Conservation (phyloP, 2,888 invertebrate genomes). For the Emmelina monodactyla region DNA sequence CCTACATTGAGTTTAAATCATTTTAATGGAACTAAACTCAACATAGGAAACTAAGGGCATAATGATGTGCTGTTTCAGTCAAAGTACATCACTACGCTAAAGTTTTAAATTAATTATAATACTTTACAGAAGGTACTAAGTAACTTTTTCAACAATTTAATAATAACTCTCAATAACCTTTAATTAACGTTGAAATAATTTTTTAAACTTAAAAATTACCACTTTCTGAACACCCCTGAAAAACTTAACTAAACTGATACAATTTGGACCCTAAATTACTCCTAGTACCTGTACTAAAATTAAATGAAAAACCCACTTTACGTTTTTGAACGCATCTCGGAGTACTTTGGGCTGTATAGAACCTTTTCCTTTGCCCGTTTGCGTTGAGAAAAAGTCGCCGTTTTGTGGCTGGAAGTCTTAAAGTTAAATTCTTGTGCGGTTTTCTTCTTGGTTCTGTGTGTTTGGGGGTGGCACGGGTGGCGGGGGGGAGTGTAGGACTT, state of each 20-base stretch:
- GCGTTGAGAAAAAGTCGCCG: conserved; percentile 17
- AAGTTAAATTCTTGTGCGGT: conserved; percentile 35
- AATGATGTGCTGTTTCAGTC: conserved; percentile 32
- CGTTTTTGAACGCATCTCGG: conserved; percentile 2
- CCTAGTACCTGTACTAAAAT: conserved; percentile 35
- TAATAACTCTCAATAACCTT: not conserved
- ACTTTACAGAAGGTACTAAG: conserved; percentile 25
- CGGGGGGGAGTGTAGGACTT: conserved; percentile 44
- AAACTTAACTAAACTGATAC: conserved; percentile 24
- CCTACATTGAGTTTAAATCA: conserved; percentile 1
- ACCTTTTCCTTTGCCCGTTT: conserved; percentile 7
- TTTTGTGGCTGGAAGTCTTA: not conserved
- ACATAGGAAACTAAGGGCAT: conserved; percentile 47
- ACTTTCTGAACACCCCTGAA: conserved; percentile 28
- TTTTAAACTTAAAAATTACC: not conserved
- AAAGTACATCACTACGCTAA: conserved; percentile 38
- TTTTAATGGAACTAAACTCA: conserved; percentile 24
- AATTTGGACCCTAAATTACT: conserved; percentile 45
- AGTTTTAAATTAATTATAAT: conserved; percentile 1
- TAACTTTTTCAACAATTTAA: conserved; percentile 1
- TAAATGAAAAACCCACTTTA: conserved; percentile 13
- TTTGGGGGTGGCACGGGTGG: conserved; percentile 35
- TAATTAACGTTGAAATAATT: too few species aligned
- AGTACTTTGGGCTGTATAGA: conserved; percentile 14
- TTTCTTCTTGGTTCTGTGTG: conserved; percentile 24